Conservation (phyloP, 2,888 invertebrate genomes). For the Cheilosia urbana region DNA sequence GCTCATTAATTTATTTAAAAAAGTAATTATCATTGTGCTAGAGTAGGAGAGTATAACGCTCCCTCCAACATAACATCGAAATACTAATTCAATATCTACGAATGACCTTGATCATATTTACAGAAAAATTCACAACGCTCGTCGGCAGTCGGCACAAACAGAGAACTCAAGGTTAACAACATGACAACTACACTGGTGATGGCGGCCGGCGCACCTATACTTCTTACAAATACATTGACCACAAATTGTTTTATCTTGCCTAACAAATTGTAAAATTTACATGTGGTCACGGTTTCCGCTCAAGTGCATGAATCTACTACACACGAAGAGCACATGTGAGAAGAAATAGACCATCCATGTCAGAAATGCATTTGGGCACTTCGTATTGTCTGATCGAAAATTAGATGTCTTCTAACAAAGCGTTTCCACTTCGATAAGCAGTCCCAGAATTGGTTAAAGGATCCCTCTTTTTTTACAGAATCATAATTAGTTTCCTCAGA, state of each 20-base stretch:
- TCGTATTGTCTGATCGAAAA: constrained; percentile 26
- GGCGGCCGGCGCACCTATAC: constrained; percentile 34
- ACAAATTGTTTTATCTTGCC: constrained; percentile 38
- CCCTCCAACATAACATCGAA: background rate
- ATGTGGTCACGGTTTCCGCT: constrained; percentile 43
- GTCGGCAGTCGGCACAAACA: constrained; percentile 43
- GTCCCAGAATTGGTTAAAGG: constrained; percentile 45
- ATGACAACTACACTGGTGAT: constrained; percentile 46
- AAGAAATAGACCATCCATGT: constrained; percentile 59
- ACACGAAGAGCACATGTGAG: constrained; percentile 36
- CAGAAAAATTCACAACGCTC: constrained; percentile 30
- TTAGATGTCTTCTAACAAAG: constrained; percentile 51
- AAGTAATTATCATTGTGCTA: background rate
- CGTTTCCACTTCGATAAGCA: constrained; percentile 64
- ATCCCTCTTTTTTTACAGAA: constrained; percentile 28
- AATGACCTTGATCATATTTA: constrained; percentile 44
- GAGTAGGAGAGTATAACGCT: background rate
- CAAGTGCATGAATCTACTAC: constrained; percentile 14
- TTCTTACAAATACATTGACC: constrained; percentile 48
- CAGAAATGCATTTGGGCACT: constrained; percentile 45
- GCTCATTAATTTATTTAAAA: background rate
- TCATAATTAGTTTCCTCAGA: constrained; percentile 41
- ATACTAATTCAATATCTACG: background rate
- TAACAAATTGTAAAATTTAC: constrained; percentile 59
- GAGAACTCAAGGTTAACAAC: constrained; percentile 57